Percentiles rank a stretch among this genome's conserved stretches.
phyloP scores from a whole-genome alignment of 2,888 invertebrate species.

The Drosophila ezoana region DNA sequence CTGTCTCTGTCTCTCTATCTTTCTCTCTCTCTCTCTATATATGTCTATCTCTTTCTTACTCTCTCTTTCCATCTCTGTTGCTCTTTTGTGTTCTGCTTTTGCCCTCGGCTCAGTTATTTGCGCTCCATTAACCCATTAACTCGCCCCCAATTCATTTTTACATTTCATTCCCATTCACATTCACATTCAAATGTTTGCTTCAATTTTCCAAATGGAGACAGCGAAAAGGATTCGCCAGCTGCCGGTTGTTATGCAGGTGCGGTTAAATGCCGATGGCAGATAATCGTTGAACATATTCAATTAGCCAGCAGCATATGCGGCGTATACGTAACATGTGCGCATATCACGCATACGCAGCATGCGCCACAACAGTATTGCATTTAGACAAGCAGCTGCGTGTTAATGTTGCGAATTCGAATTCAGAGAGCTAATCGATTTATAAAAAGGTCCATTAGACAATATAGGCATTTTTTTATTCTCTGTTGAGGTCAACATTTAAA shows the following conservation, averaged over 20 bases:
- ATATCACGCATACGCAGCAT: conserved; percentile 7
- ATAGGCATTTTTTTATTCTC: too few relatives aligned
- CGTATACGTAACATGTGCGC: conserved; percentile 15
- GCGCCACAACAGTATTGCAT: neutral
- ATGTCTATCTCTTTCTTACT: neutral
- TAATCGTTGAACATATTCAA: conserved; percentile 34
- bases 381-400: neutral
- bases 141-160: conserved; percentile 25
- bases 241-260: conserved; percentile 18
- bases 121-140: conserved; percentile 74
- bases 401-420: too few relatives aligned
- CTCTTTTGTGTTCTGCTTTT: conserved; percentile 53
- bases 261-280: conserved; percentile 16
- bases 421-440: too few relatives aligned
- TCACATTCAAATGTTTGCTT: conserved; percentile 58
- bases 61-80: conserved; percentile 15
- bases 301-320: conserved; percentile 10
- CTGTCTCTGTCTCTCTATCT: conserved; percentile 8
- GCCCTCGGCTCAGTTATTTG: conserved; percentile 61
- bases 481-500: too few relatives aligned
- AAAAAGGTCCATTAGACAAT: too few relatives aligned
- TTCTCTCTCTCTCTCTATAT: conserved; percentile 6
- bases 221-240: conserved; percentile 2
- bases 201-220: conserved; percentile 30
- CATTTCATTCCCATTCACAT: conserved; percentile 60